Evolutionary conservation across 2,888 invertebrate genomes (phyloP).

Genomic region (Diabrotica balteata): DNA sequence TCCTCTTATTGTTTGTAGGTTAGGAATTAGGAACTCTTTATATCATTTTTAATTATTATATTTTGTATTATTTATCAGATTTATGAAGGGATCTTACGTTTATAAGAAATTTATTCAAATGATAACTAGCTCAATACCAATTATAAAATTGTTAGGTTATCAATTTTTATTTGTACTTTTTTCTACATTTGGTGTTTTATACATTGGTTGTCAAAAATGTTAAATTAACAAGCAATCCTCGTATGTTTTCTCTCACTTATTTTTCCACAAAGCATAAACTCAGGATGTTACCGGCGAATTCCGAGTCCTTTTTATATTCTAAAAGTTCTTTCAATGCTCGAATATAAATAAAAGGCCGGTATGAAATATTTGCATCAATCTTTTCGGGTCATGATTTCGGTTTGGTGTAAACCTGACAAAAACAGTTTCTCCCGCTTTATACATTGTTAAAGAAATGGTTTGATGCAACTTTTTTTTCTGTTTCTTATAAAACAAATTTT

Average conservation of each 20-base stretch:
- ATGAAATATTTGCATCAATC: slow-evolving; percentile 47
- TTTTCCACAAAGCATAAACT: slow-evolving; percentile 10
- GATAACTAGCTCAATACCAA: too few species aligned
- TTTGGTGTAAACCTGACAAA: slow-evolving; percentile 38
- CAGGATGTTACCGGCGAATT: slow-evolving; percentile 16
- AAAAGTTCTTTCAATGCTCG: slow-evolving; percentile 25
- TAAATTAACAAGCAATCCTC: not conserved
- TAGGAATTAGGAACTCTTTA: too few species aligned
- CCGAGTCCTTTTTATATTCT: slow-evolving; percentile 29
- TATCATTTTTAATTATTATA: too few species aligned
- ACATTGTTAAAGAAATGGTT: too few species aligned
- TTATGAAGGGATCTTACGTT: too few species aligned
- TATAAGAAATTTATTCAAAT: too few species aligned
- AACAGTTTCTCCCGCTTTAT: not conserved
- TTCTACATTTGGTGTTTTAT: not conserved
- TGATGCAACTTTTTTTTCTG: too few species aligned
- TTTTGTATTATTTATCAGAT: too few species aligned
- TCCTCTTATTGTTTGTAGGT: too few species aligned
- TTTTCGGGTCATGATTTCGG: slow-evolving; percentile 45
- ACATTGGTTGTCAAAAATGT: not conserved
- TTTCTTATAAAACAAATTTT: too few species aligned
- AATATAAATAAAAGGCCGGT: slow-evolving; percentile 34
- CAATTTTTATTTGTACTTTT: not conserved
- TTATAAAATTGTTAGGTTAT: not conserved
- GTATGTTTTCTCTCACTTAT: not conserved